A percentile compares a stretch with the other conserved stretches of the same genome.
These are phyloP conservation scores for Drosophila engyochracea DNA, from an alignment of 2,888 invertebrate species.

Conservation along the genomic window DNA sequence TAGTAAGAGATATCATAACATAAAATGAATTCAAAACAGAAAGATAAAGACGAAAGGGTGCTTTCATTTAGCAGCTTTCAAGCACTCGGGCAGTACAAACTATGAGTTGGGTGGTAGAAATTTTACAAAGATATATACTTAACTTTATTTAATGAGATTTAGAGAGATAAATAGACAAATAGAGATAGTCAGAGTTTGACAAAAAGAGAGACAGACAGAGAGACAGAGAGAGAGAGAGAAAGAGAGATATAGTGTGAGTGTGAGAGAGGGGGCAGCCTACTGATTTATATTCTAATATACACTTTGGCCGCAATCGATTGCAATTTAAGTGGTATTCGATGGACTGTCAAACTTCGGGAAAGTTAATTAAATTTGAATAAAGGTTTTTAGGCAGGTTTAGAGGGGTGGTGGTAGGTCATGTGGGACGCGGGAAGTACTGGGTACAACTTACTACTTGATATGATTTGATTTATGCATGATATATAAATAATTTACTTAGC, in stretches of 20 bases:
- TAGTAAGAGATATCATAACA: constrained; percentile 34
- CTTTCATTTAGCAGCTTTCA: constrained; percentile 63
- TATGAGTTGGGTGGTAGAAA: constrained; percentile 32
- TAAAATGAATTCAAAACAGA: constrained; percentile 36
- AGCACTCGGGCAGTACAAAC: constrained; percentile 52
- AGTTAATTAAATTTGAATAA: constrained; percentile 75
- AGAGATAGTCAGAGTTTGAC: constrained; percentile 22
- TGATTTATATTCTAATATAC: constrained; percentile 20
- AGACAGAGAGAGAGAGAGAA: constrained; percentile 14
- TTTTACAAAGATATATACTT: constrained; percentile 37
- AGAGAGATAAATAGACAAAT: constrained; percentile 21
- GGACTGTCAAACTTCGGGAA: constrained; percentile 72
- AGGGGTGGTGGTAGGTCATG: constrained; percentile 16
- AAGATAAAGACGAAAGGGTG: constrained; percentile 45
- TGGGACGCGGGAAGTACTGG: constrained; percentile 49
- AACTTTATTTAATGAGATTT: constrained; percentile 18
- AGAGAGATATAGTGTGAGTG: constrained; percentile 24
- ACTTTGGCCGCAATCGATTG: constrained; percentile 58
- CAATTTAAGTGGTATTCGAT: constrained; percentile 71
- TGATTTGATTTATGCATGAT: constrained; percentile 61
- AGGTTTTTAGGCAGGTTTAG: constrained; percentile 26
- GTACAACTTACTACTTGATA: constrained; percentile 75
- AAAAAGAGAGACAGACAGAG: constrained; percentile 17
- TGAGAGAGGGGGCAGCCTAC: constrained; percentile 5
- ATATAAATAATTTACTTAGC: constrained; percentile 29